These are phyloP conservation scores for Datnioides undecimradiatus DNA, from an alignment of 2,113 vertebrate genomes.

Conservation along the genomic window DNA sequence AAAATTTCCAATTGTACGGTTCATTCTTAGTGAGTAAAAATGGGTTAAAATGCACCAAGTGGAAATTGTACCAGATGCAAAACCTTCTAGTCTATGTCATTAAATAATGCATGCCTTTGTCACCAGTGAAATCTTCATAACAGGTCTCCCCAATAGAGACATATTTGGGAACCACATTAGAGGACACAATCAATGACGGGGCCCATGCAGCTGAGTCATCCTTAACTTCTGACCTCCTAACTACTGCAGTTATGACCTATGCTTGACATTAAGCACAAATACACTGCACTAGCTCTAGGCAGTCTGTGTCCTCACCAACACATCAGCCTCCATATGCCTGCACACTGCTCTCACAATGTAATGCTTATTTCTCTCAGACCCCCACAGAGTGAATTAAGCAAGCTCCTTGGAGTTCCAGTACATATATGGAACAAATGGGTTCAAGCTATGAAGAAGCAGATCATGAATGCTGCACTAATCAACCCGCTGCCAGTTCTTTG, in stretches of 20 bases:
- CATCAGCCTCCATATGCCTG: slow-evolving; percentile 6
- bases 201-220: neutral
- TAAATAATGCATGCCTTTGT: neutral
- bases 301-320: slow-evolving; percentile 6
- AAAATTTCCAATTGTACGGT: neutral
- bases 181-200: neutral
- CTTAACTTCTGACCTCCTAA: slow-evolving; percentile 27
- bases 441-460: slow-evolving; percentile 12
- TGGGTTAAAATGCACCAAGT: neutral
- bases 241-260: slow-evolving; percentile 32
- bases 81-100: neutral
- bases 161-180: neutral
- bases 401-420: neutral
- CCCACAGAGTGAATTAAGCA: neutral
- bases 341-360: slow-evolving; percentile 14
- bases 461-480: slow-evolving; percentile 24
- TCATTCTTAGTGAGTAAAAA: neutral
- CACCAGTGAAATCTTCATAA: neutral
- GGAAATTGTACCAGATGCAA: neutral
- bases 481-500: slow-evolving; percentile 25
- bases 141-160: neutral
- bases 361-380: slow-evolving; percentile 25
- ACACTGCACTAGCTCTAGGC: neutral
- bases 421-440: neutral
- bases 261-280: slow-evolving; percentile 32